Percentiles rank a stretch among this genome's conserved stretches.
These are phyloP conservation scores for Enteromius radiatus DNA, from an alignment of 2,797 vertebrate species.

Conservation along the genomic window DNA sequence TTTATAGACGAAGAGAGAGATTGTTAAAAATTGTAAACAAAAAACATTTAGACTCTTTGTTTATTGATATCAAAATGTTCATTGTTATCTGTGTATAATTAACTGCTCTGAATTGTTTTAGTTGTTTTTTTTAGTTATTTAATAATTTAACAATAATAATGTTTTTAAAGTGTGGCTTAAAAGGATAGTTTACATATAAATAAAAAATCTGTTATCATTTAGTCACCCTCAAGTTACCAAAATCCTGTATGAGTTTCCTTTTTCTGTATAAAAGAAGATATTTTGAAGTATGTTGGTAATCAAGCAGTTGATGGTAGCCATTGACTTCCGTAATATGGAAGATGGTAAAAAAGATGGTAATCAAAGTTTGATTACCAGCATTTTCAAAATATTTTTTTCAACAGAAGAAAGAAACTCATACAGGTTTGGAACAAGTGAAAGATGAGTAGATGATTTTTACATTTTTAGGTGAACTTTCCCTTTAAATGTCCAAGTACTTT, in stretches of 20 bases:
- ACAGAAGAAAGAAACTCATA: not conserved
- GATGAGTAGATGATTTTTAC: not conserved
- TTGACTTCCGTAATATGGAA: not conserved
- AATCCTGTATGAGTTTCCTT: not conserved
- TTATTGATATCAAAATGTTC: not conserved
- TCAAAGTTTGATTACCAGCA: not conserved
- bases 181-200: not conserved
- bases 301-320: not conserved
- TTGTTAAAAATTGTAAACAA: not conserved
- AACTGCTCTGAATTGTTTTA: not conserved
- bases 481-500: slow-evolving; percentile 1
- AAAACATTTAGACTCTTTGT: not conserved
- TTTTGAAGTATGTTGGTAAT: not conserved
- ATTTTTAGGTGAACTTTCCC: not conserved
- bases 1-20: not conserved
- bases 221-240: not conserved
- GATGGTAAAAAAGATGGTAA: not conserved
- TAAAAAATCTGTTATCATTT: not conserved
- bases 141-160: not conserved
- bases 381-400: not conserved
- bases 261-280: not conserved
- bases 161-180: not conserved
- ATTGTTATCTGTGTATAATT: not conserved
- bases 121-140: not conserved
- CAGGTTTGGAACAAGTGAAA: not conserved